Base-by-base conservation (phyloP, 2,888 invertebrate genomes). In the Rhamnusium bicolor region DNA sequence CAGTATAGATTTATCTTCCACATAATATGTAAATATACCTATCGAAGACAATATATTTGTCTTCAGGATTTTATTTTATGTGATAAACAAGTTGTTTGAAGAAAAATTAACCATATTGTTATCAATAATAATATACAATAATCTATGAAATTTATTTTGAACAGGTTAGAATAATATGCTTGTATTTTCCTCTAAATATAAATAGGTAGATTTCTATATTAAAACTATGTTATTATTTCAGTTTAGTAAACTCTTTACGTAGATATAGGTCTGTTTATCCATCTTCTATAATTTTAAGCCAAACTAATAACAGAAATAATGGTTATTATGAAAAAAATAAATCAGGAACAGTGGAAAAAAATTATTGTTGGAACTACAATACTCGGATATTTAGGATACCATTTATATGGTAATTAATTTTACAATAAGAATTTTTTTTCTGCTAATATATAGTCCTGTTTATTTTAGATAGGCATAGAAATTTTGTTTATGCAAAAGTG, bases 371-470 rank as follows among this genome's bases (percentile, higher is more conserved):
- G 79, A n/a, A 68, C 75, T 8, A 58, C 73, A 21, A 7, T 75
- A 24, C 58, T 75, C 19, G 76, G 79, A 60, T 70, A 78, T 47
- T 51, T 82, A 56, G 79, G 79, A 56, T 81, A 80, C 65, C 74
- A 82, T 70, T 60, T 80, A 63, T 79, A 76, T 76, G 77, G 82
- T 83, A 78, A 76, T 49, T 18, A n/a, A 29, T 24, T 47, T 29
- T 16, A 40, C 18, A 2, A 24, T 4, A 6, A 24, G 3, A 24
- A 24, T 24, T 4, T 24, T 6, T 24, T 6, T 24, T 51, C 49
- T 61, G 49, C 51, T 74, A 56, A 63, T n/a, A 16, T 16, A 16
- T 24, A n/a, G n/a, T n/a, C n/a, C n/a, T 46, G 19, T 46, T n/a
- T n/a, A n/a, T 65, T 68, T 54, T 54, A 72, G 72, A 74, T 47